These are phyloP conservation scores for Chaetorhynchus papuensis DNA, from an alignment of 2,113 vertebrate genomes.

Conservation along the genomic window DNA sequence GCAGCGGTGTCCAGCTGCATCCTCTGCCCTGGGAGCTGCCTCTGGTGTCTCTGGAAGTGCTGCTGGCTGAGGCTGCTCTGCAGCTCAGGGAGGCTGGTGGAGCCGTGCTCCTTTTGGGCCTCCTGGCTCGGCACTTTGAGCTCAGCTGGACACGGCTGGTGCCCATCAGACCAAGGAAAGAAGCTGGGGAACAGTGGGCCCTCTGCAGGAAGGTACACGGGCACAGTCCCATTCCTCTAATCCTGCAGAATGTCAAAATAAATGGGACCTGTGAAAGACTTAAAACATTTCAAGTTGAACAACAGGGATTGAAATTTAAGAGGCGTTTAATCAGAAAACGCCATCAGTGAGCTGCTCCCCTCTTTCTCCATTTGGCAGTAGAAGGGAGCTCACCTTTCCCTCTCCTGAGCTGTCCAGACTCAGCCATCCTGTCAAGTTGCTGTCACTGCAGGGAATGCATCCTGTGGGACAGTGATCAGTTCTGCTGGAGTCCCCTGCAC, in stretches of 20 bases:
- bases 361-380: background rate
- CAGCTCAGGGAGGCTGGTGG: background rate
- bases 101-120: background rate
- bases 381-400: background rate
- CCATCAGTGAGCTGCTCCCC: background rate
- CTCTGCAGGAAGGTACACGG: background rate
- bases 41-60: background rate
- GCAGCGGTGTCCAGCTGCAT: background rate
- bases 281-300: background rate
- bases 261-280: background rate
- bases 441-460: background rate
- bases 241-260: background rate
- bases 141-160: background rate
- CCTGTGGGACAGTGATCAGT: background rate
- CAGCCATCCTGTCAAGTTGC: background rate
- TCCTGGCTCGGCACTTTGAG: fast-evolving
- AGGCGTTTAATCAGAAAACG: fast-evolving
- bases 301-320: background rate
- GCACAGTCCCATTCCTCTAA: background rate
- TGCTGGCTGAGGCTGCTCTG: background rate
- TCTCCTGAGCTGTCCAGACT: background rate
- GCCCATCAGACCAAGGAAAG: background rate
- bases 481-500: background rate
- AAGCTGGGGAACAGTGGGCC: background rate
- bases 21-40: background rate